These are phyloP conservation scores for Galaxea fascicularis DNA, from an alignment of 92 coral and sea anemone species.

Conservation along the genomic window DNA sequence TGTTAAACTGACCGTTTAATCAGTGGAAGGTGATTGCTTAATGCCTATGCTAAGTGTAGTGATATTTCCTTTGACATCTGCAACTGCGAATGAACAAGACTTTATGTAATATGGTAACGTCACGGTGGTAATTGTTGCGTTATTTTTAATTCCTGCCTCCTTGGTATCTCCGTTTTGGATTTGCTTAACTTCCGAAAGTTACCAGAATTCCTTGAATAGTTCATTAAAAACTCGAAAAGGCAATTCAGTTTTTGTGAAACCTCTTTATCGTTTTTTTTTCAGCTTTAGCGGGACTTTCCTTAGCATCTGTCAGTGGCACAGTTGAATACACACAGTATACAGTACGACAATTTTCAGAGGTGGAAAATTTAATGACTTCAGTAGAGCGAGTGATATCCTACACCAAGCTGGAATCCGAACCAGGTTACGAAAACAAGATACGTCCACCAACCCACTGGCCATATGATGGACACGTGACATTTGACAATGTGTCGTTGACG, in stretches of 20 bases:
- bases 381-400: not conserved
- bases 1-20: too few species aligned
- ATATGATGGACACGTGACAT: not conserved
- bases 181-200: too few species aligned
- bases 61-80: too few species aligned
- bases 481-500: not conserved
- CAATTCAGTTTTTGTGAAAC: too few species aligned
- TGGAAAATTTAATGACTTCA: not conserved
- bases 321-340: not conserved
- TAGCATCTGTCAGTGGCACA: not conserved
- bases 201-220: not conserved
- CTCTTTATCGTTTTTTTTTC: not conserved
- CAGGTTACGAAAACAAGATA: not conserved
- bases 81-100: too few species aligned
- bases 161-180: too few species aligned
- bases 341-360: not conserved
- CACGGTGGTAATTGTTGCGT: too few species aligned
- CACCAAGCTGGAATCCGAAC: not conserved
- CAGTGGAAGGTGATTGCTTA: too few species aligned
- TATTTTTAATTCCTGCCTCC: too few species aligned
- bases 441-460: conserved; percentile 7
- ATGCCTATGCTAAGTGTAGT: too few species aligned
- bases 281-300: not conserved
- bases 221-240: not conserved
- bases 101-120: too few species aligned